Base-by-base conservation (phyloP, 30 jellyfish, hydroid and myxozoan genomes). In the Phacellophora camtschatica region DNA sequence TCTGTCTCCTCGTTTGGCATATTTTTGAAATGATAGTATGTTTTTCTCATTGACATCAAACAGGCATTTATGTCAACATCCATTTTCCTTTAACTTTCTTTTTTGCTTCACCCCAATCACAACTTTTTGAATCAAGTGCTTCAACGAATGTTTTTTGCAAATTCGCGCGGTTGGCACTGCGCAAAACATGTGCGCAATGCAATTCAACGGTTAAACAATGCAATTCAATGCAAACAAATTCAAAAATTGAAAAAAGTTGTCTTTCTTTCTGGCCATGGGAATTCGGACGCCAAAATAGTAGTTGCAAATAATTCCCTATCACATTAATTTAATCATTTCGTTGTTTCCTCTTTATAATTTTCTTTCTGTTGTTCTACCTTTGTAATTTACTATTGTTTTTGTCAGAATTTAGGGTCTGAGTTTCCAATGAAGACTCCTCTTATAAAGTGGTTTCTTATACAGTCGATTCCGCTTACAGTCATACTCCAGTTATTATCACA, bases 31-130 rank as follows among this genome's bases (percentile, higher is more conserved):
- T 56, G 80, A 16, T 76, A 34, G 53, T 34, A 76, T 1, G 88
- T 24, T 20, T 59, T 61, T 30, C 88, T 58, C 6, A 76, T 58
- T 35, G 88, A 76, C 30, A 41, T 56, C 19, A 76, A 76, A 27
- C 88, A 76, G 25, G 80, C 48, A 58, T 59, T 66, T 22, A 46
- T 13, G 61, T 76, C 88, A 8, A 76, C 74, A 4, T 72, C 86
- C 86, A 72, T 72, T 31, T 49, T 72, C 12, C 20, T 50, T 66
- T 11, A 16, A 9, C 18, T 12, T 1, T 22, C 20, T 23, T 49
- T 48, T 2, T 29, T 45, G 5, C 22, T 25, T 46, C 7, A 8
- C 8, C 65, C 11, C 12, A 36, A 16, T 41, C 27, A 33, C 10
- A 51, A 30, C 1, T 1, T 46, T 13, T 9, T 46, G 1, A 6